Conservation (phyloP, 37 sponge, comb jelly and placozoan species). For the Cliona cf. orientalis region DNA sequence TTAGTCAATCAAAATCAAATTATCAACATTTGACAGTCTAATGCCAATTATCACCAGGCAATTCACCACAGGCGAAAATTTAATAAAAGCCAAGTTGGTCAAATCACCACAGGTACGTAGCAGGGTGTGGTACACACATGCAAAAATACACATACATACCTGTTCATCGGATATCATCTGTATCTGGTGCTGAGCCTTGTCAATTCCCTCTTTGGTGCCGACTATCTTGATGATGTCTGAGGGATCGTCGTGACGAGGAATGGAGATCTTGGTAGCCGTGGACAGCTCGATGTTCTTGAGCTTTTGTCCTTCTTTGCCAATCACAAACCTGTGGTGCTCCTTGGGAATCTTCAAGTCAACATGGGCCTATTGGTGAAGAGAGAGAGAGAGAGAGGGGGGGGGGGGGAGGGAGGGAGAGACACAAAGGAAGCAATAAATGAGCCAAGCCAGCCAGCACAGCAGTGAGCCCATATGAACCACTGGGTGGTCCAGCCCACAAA, state of each 20-base stretch:
- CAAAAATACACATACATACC: too few relatives aligned
- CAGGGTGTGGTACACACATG: too few relatives aligned
- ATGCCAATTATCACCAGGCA: too few relatives aligned
- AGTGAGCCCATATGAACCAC: not conserved
- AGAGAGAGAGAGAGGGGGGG: too few relatives aligned
- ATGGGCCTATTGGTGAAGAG: conserved; percentile 30
- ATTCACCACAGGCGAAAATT: too few relatives aligned
- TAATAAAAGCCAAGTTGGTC: too few relatives aligned
- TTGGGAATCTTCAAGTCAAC: conserved; percentile 79
- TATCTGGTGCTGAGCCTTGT: conserved; percentile 85
- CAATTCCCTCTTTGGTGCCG: conserved; percentile 90
- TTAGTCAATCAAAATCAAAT: too few relatives aligned
- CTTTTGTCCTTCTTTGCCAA: conserved; percentile 73
- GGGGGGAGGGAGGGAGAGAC: not conserved
- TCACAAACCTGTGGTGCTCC: conserved; percentile 81
- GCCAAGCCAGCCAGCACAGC: not conserved
- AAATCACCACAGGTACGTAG: too few relatives aligned
- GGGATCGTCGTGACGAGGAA: conserved; percentile 71
- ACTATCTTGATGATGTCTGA: conserved; percentile 81
- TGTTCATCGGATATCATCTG: conserved; percentile 87
- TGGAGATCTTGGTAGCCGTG: conserved; percentile 81
- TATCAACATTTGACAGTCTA: too few relatives aligned
- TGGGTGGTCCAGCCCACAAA: too few relatives aligned
- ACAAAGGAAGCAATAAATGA: not conserved
- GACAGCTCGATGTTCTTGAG: conserved; percentile 73